These are phyloP conservation scores for Solen grandis DNA, from an alignment of 1,140 invertebrate species.

Conservation along the genomic window DNA sequence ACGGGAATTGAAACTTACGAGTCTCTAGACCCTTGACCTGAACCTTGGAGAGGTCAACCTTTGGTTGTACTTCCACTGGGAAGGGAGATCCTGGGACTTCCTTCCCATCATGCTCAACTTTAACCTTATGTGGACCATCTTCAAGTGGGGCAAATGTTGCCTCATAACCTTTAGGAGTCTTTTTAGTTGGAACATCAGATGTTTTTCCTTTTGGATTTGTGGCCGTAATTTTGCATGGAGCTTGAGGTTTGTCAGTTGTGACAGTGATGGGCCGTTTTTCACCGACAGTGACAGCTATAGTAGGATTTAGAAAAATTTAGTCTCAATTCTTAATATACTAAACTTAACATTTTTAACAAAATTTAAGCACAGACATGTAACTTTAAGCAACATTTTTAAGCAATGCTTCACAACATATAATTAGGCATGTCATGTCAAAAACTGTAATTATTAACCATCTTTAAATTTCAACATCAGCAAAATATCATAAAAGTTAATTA, in stretches of 20 bases:
- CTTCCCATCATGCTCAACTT: conserved; percentile 83
- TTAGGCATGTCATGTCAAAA: no score
- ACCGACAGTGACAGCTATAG: conserved; percentile 73
- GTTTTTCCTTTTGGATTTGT: conserved; percentile 77
- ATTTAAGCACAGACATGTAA: no score
- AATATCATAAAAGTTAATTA: no score
- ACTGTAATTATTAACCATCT: no score
- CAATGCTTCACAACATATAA: no score
- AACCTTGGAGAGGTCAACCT: conserved; percentile 91
- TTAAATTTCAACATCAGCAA: no score
- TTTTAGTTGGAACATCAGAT: conserved; percentile 86
- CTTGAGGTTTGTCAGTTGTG: conserved; percentile 84
- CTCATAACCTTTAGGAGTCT: conserved; percentile 92
- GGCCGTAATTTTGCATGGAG: conserved; percentile 88
- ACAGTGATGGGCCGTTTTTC: conserved; percentile 89
- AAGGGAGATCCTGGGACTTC: conserved; percentile 87
- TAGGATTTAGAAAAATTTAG: no score
- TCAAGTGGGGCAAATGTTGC: conserved; percentile 98
- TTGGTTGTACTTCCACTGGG: conserved; percentile 88
- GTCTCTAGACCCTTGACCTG: conserved; percentile 92
- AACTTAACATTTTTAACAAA: no score
- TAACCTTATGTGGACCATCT: conserved; percentile 96
- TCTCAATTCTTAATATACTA: no score
- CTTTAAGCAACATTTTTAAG: no score
- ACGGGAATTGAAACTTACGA: conserved; percentile 90